phyloP scores from a whole-genome alignment of 1,140 invertebrate genomes.

The Cotesia vestalis region DNA sequence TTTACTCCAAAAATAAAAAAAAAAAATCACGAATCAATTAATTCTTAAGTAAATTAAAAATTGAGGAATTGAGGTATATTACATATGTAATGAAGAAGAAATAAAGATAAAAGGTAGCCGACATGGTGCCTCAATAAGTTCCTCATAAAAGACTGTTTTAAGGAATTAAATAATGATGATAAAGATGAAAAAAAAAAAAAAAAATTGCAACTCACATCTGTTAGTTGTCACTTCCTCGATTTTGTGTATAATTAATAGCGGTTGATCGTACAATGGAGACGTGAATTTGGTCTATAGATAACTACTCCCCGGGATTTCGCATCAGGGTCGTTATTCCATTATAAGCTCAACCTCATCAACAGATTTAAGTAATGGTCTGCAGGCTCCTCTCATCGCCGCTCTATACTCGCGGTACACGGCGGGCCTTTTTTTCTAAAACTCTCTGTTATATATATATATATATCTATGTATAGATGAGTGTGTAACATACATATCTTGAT shows the following conservation, averaged over 20 bases:
- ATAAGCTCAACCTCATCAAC: constrained; percentile 23
- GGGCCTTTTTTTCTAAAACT: background rate
- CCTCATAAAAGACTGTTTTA: constrained; percentile 32
- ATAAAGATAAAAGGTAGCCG: constrained; percentile 44
- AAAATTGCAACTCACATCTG: constrained; percentile 3
- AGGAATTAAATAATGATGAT: constrained; percentile 30
- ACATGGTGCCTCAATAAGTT: constrained; percentile 38
- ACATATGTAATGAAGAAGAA: constrained; percentile 36
- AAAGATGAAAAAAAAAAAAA: too few species aligned
- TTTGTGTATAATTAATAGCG: constrained; percentile 27
- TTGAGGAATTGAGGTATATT: constrained; percentile 32
- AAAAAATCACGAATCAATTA: too few species aligned
- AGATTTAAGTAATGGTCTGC: constrained; percentile 9
- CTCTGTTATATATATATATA: background rate
- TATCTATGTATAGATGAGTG: background rate
- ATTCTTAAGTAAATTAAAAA: too few species aligned
- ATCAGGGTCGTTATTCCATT: constrained; percentile 14
- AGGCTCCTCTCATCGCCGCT: background rate
- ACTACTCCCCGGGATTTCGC: constrained; percentile 8
- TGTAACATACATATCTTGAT: background rate
- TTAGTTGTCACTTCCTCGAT: constrained; percentile 10
- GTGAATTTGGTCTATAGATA: constrained; percentile 17
- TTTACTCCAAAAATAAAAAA: too few species aligned
- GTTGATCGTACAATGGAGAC: constrained; percentile 23
- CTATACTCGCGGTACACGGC: background rate